Percentiles rank a stretch among this genome's conserved stretches.
Conservation (phyloP, 2,888 invertebrate genomes). For the Hirtodrosophila trivittata region DNA sequence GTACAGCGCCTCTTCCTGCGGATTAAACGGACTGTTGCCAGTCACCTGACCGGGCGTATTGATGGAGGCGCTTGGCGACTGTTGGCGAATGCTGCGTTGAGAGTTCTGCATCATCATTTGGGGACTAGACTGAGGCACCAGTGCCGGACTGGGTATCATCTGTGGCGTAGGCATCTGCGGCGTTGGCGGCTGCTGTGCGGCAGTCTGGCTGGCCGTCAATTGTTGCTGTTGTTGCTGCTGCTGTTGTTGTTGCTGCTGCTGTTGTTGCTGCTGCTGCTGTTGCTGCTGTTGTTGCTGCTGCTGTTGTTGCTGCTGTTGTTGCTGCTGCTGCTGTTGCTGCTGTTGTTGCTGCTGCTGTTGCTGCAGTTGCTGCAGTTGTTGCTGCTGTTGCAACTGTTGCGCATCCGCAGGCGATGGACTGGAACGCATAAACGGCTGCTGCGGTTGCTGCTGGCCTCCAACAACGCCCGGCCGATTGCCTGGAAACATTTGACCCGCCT, state of each 20-base stretch:
- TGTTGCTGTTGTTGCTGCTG: conserved; percentile 80
- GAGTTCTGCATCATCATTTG: conserved; percentile 86
- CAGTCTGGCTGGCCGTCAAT: conserved; percentile 69
- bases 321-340: conserved; percentile 69
- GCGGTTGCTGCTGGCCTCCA: conserved; percentile 84
- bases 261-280: conserved; percentile 81
- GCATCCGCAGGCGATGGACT: conserved; percentile 85
- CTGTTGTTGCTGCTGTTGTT: conserved; percentile 85
- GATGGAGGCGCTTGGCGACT: conserved; percentile 92
- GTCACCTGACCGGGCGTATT: conserved; percentile 89
- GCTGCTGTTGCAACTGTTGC: conserved; percentile 79
- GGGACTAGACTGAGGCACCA: conserved; percentile 88
- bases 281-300: conserved; percentile 78
- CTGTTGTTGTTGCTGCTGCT: conserved; percentile 80
- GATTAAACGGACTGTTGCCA: conserved; percentile 87
- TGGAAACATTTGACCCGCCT: conserved; percentile 84
- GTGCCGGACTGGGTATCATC: conserved; percentile 89
- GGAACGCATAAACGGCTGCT: conserved; percentile 90
- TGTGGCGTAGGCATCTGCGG: conserved; percentile 84
- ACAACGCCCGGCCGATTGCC: conserved; percentile 86
- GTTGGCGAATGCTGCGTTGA: conserved; percentile 87
- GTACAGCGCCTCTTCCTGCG: conserved; percentile 94
- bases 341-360: conserved; percentile 75
- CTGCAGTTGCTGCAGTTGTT: conserved; percentile 79
- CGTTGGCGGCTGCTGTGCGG: conserved; percentile 81